Evolutionary conservation across 1,140 invertebrate genomes (phyloP).

Genomic region (Brevipalpus yothersi): DNA sequence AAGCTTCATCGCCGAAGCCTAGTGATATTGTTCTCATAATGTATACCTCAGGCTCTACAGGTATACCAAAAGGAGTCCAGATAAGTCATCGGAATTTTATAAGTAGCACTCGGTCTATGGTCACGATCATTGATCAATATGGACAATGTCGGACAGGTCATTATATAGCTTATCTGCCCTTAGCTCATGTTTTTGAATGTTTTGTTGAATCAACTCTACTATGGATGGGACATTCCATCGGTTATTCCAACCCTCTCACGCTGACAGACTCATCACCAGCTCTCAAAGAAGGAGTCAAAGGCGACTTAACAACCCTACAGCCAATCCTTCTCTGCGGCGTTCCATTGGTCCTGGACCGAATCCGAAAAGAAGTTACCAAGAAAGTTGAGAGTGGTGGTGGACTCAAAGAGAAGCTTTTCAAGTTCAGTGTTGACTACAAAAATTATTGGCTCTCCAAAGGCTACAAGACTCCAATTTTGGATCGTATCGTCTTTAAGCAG

Average conservation of each 20-base stretch:
- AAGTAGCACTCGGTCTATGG: constrained; percentile 57
- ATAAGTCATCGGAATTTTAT: constrained; percentile 70
- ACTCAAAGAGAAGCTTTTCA: constrained; percentile 4
- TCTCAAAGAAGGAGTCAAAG: constrained; percentile 13
- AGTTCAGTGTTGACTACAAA: constrained; percentile 8
- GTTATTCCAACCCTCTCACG: constrained; percentile 16
- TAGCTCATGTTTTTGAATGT: constrained; percentile 17
- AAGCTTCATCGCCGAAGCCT: constrained; percentile 15
- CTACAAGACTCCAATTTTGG: constrained; percentile 6
- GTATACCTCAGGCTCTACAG: constrained; percentile 86
- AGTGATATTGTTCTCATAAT: constrained; percentile 71
- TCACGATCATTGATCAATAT: constrained; percentile 27
- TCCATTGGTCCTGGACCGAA: constrained; percentile 24
- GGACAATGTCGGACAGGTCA: neutral
- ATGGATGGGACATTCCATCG: constrained; percentile 14
- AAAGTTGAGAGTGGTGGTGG: neutral
- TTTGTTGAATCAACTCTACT: constrained; percentile 12
- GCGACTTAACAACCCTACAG: constrained; percentile 14
- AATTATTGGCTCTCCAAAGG: constrained; percentile 9
- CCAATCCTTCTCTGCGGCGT: constrained; percentile 16
- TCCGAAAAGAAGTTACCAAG: constrained; percentile 7
- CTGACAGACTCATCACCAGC: constrained; percentile 15
- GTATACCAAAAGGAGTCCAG: constrained; percentile 47
- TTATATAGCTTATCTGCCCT: constrained; percentile 13
- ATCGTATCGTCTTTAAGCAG: constrained; percentile 35